A percentile compares a stretch with the other conserved stretches of the same genome.
Evolutionary conservation across 2,888 invertebrate species (phyloP).

Genomic region (Hypomecis atomaria): DNA sequence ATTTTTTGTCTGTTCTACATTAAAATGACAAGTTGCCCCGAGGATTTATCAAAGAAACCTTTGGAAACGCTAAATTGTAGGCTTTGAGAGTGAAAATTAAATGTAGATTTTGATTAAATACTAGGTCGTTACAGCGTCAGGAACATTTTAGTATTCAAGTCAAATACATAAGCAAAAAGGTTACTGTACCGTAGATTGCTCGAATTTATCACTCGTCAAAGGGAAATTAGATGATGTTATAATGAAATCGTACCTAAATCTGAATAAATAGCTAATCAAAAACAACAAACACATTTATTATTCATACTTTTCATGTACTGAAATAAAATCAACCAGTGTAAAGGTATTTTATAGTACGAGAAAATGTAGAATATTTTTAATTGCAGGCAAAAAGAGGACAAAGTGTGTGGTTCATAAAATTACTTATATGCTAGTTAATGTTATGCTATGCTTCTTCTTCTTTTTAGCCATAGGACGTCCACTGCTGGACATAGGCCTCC

Average conservation of each 20-base stretch:
- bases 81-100: conserved; percentile 27
- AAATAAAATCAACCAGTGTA: no score
- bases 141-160: conserved; percentile 19
- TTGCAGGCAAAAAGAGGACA: no score
- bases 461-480: no score
- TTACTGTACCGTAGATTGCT: conserved; percentile 17
- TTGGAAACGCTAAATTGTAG: conserved; percentile 33
- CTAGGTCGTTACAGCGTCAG: conserved; percentile 15
- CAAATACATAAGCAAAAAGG: conserved; percentile 15
- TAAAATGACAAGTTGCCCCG: conserved; percentile 40
- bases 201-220: conserved; percentile 17
- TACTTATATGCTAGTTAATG: no score
- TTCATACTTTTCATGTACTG: no score
- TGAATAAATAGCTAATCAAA: background rate
- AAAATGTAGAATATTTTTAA: no score
- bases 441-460: no score
- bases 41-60: conserved; percentile 43
- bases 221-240: conserved; percentile 15
- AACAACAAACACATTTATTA: no score
- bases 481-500: background rate
- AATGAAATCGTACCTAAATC: background rate
- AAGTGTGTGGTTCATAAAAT: no score
- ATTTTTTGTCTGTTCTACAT: conserved; percentile 38
- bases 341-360: no score
- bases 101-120: conserved; percentile 23